Base-by-base conservation (phyloP, 1,140 invertebrate genomes). In the Magallana gigas region DNA sequence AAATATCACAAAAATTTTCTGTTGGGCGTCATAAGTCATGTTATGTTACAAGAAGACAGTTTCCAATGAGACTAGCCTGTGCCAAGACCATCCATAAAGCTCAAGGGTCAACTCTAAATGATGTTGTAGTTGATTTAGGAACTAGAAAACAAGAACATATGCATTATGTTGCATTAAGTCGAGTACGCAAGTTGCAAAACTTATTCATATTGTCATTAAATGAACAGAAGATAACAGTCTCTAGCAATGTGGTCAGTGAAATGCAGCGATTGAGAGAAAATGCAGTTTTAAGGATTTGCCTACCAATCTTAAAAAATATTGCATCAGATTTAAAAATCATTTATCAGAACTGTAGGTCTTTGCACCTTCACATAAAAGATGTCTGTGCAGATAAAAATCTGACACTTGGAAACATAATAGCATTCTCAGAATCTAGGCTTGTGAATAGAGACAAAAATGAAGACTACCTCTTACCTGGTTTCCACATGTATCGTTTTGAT, bases 181-280 rank as follows among this genome's bases (percentile, higher is more conserved):
- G 87, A 58, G 87, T 85, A 14, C 14, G 57, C 36, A 36, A 36
- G 29, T 23, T 68, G 16, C 23, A 56, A 48, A 60, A 85, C 84
- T 68, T 85, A 14, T 29, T 82, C 14, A 87, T 89, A 14, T 9
- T 36, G n/a, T 18, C 84, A 14, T 62, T 90, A 8, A 89, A 90
- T 81, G n/a, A 62, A 14, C 48, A 76, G 8, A 87, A 85, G 57
- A 87, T 90, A 23, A 23, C 57, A 84, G 84, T 88, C 18, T 85
- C 82, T 9, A 48, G 81, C 16, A 58, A 83, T 29, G 90, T 91
- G 4, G 16, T 71, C n/a, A 57, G 12, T 36, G 90, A 91, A 89
- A 89, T 91, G 84, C 18, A 88, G 83, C 84, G 90, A 48, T 60
- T 91, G 4, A 57, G 86, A 76, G 9, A n/a, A n/a, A 48, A 89